Evolutionary conservation across 2,113 vertebrate species (phyloP), one percentile per base, ranked within the genome.

Genomic region (Tychaedon coryphoeus): DNA sequence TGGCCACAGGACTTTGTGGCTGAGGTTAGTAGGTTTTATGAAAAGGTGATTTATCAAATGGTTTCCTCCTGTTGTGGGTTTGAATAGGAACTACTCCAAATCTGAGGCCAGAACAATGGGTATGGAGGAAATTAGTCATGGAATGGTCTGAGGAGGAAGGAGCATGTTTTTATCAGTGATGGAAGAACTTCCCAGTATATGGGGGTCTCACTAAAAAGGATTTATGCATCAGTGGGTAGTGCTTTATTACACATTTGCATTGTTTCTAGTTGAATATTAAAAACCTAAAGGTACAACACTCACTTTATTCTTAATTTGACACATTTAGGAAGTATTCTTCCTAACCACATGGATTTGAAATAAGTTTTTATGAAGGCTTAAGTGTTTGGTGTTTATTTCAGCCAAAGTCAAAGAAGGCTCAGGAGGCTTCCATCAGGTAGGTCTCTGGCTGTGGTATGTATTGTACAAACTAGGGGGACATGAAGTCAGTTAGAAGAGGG

Each of bases 91-190:
- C 51, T 84, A 22, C 65, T 95, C 61, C 83, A 93, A 81, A 92
- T 95, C 58, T 84, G 73, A 92, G 77, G 60, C 76, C 40, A 95
- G 93, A 97, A 97, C 96, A 97, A 97, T 96, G 90, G 93, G 40
- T 34, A 1, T 43, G 56, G 92, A 95, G 94, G 96, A 96, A 95
- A 92, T 96, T 95, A 96, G 83, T 97, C 94, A 95, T 89, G 92
- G 76, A 90, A 45, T n/a, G 51, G 53, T 80, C 90, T 90, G 74
- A 88, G 76, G 88, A 94, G 92, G 95, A 96, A 96, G 88, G 65
- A 90, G 85, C 42, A 6, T 92, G 83, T 94, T 96, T 94, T 95
- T 93, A 96, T 87, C 94, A 92, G 87, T 5, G 1, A 5, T 92
- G 65, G 82, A 92, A 83, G 88, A 86, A 95, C 82, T 93, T 95